These are phyloP conservation scores for Eurois occulta DNA, from an alignment of 2,888 invertebrate species.

Conservation along the genomic window DNA sequence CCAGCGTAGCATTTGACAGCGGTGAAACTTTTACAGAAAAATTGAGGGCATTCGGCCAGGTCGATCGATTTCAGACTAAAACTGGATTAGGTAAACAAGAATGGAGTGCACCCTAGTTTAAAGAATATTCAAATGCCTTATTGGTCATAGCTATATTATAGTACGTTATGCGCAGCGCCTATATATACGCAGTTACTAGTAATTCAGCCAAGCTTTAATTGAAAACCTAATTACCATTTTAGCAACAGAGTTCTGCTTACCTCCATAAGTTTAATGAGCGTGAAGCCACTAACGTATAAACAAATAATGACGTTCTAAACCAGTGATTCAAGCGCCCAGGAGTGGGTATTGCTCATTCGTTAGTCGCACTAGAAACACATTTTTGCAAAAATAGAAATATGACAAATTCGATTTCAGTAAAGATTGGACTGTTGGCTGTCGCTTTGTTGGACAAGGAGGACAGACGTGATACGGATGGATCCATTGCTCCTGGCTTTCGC, in stretches of 20 bases:
- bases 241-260: constrained; percentile 12
- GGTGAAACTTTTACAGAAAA: not conserved
- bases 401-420: constrained; percentile 46
- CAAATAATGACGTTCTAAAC: constrained; percentile 38
- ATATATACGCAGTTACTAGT: not conserved
- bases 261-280: constrained; percentile 20
- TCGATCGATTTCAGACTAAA: constrained; percentile 3
- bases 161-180: too few relatives aligned
- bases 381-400: constrained; percentile 55
- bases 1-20: not conserved
- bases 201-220: not conserved
- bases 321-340: constrained; percentile 46
- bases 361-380: constrained; percentile 55
- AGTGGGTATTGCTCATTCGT: constrained; percentile 43
- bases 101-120: constrained; percentile 6
- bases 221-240: not conserved
- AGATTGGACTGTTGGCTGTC: not conserved
- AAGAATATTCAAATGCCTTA: not conserved
- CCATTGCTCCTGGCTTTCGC: not conserved
- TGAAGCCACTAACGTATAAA: constrained; percentile 38
- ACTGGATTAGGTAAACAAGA: not conserved
- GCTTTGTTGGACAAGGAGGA: not conserved
- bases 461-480: not conserved
- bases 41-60: constrained; percentile 1
- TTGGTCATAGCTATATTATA: not conserved